Conservation (phyloP, 2,888 invertebrate species). For the Andrena flavipes region DNA sequence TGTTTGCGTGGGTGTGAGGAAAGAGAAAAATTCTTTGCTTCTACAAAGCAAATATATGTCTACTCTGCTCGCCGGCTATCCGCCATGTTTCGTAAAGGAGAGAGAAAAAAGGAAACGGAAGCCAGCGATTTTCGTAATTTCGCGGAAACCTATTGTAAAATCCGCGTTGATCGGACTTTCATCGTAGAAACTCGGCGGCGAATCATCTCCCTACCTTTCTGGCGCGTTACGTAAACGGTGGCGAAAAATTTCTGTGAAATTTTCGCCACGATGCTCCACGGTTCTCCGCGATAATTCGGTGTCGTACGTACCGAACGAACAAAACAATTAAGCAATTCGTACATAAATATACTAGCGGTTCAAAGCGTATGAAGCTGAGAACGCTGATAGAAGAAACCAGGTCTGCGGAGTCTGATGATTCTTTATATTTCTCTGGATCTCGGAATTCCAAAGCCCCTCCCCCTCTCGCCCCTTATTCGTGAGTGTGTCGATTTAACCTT, state of each 20-base stretch:
- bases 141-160: slow-evolving; percentile 15
- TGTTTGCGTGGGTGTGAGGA: slow-evolving; percentile 34
- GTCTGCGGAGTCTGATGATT: slow-evolving; percentile 28
- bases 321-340: slow-evolving; percentile 8
- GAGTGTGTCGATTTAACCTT: slow-evolving; percentile 63
- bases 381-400: not conserved
- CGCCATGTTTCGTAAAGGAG: not conserved
- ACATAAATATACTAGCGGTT: not conserved
- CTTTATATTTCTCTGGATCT: slow-evolving; percentile 44
- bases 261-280: not conserved
- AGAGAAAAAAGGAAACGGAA: slow-evolving; percentile 1
- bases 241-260: slow-evolving; percentile 7
- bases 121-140: slow-evolving; percentile 19
- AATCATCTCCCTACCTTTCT: too few relatives aligned
- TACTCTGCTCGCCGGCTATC: slow-evolving; percentile 31
- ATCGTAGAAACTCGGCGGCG: slow-evolving; percentile 4
- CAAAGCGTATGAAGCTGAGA: slow-evolving; percentile 1
- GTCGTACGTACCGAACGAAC: not conserved
- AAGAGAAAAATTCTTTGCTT: slow-evolving; percentile 59
- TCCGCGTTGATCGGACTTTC: not conserved
- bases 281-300: not conserved
- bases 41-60: slow-evolving; percentile 61
- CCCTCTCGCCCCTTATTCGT: not conserved
- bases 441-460: slow-evolving; percentile 27
- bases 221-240: slow-evolving; percentile 25